A percentile compares a stretch with the other conserved stretches of the same genome.
Evolutionary conservation across 2,113 vertebrate genomes (phyloP).

Genomic region (Nannospalax galili): DNA sequence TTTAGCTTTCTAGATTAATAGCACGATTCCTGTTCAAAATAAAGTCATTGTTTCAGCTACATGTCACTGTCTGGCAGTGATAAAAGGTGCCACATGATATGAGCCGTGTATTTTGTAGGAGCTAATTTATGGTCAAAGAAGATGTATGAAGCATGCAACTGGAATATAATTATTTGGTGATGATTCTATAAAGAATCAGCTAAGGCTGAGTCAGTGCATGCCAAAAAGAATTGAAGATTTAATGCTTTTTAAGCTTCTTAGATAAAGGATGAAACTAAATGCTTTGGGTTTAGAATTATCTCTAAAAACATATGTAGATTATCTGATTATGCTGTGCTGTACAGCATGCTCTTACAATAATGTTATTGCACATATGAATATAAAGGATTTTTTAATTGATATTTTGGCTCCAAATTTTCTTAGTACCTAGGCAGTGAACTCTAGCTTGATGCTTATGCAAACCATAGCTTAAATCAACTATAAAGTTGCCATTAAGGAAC

Average conservation of each 20-base stretch:
- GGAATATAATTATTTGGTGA: conserved; percentile 48
- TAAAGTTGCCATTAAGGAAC: not conserved
- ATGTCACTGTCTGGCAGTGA: conserved; percentile 52
- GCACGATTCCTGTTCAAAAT: conserved; percentile 42
- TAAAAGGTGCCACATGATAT: conserved; percentile 30
- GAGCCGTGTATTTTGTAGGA: conserved; percentile 58
- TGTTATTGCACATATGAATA: not conserved
- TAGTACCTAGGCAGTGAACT: too few relatives aligned
- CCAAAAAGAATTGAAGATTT: conserved; percentile 51
- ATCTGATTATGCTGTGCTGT: not conserved
- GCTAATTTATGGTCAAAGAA: conserved; percentile 64
- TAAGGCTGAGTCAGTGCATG: conserved; percentile 36
- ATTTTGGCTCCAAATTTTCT: not conserved
- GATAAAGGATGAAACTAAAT: not conserved
- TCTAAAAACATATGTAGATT: not conserved
- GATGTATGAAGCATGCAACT: conserved; percentile 58
- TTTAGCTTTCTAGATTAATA: conserved; percentile 21
- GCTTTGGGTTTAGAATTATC: not conserved
- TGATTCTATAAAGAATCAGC: conserved; percentile 60
- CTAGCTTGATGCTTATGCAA: not conserved
- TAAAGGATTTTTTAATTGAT: not conserved
- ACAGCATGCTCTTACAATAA: not conserved
- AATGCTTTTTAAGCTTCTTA: conserved; percentile 42
- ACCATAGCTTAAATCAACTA: not conserved
- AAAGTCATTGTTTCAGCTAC: conserved; percentile 46